Percentiles rank a stretch among this genome's conserved stretches.
Conservation (phyloP, 2,888 invertebrate species). For the Trypoxylon attenuatum region DNA sequence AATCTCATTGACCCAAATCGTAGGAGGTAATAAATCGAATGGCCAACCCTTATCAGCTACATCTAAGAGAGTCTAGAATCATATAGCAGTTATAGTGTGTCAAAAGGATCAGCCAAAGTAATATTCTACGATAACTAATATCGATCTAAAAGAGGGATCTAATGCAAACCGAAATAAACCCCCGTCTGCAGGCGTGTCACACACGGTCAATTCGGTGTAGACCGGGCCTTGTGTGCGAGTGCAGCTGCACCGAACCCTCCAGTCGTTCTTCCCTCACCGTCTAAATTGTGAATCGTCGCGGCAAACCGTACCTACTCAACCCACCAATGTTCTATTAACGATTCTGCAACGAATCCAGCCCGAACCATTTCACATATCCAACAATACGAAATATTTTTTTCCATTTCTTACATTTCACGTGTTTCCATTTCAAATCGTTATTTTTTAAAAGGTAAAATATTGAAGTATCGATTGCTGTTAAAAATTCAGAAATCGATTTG, state of each 20-base stretch:
- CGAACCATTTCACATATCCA: constrained; percentile 16
- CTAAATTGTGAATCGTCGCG: constrained; percentile 14
- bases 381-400: too few species aligned
- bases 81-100: too few species aligned
- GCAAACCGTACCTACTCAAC: constrained; percentile 12
- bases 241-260: constrained; percentile 8
- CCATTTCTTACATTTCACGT: too few species aligned
- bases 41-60: too few species aligned
- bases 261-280: constrained; percentile 12
- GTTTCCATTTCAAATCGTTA: too few species aligned
- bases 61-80: too few species aligned
- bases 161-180: neutral
- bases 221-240: constrained; percentile 3
- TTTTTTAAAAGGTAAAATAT: too few species aligned
- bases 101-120: too few species aligned
- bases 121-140: neutral
- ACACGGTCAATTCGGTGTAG: neutral
- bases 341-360: constrained; percentile 19
- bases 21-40: too few species aligned
- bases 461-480: too few species aligned
- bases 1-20: too few species aligned
- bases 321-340: constrained; percentile 20
- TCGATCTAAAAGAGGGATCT: neutral
- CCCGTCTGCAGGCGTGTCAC: neutral
- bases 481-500: too few species aligned